These are phyloP conservation scores for Rhaphigaster nebulosa DNA, from an alignment of 2,888 invertebrate species.

Conservation along the genomic window DNA sequence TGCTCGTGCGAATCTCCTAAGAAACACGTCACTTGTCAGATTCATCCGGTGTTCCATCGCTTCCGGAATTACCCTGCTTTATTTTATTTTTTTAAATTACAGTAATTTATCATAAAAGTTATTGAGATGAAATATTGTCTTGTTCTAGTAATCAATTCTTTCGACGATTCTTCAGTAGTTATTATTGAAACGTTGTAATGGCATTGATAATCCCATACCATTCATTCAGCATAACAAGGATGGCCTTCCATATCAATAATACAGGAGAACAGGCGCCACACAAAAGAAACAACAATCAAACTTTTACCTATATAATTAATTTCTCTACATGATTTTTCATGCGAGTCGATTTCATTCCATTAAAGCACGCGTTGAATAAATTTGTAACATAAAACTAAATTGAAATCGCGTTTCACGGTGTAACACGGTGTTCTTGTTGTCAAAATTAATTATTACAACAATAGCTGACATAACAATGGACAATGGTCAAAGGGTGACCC, in stretches of 20 bases:
- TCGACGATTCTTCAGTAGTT: neutral
- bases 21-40: no score
- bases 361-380: neutral
- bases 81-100: no score
- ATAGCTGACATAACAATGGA: conserved; percentile 47
- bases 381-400: conserved; percentile 23
- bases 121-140: neutral
- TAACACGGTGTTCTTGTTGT: conserved; percentile 55
- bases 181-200: neutral
- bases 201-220: neutral
- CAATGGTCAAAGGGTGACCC: conserved; percentile 52
- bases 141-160: neutral
- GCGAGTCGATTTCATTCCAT: neutral
- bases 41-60: no score
- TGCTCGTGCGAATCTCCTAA: no score
- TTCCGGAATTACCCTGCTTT: no score
- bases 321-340: neutral
- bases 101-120: neutral
- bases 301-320: conserved; percentile 1
- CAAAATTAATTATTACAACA: conserved; percentile 58
- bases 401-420: conserved; percentile 17
- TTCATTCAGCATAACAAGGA: neutral
- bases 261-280: neutral
- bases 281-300: neutral
- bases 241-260: neutral